Percentiles rank a stretch among this genome's conserved stretches.
Conservation (phyloP, 2,888 invertebrate species). For the Chalcis sispes region DNA sequence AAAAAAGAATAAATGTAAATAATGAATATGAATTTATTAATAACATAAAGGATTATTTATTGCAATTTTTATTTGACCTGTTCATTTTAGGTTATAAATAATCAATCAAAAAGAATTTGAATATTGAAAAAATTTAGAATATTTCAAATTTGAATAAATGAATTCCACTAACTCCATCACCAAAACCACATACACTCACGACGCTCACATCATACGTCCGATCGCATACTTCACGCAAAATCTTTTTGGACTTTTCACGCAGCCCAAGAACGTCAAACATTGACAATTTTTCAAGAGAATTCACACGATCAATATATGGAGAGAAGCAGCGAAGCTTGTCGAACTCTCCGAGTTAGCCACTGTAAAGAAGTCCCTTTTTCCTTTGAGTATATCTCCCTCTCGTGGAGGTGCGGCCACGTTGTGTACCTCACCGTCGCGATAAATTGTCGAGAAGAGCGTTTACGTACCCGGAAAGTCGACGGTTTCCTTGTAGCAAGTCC, state of each 20-base stretch:
- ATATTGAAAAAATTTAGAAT: no score
- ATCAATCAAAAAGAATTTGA: no score
- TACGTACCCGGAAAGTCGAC: background rate
- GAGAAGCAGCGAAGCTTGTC: background rate
- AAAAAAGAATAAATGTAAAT: no score
- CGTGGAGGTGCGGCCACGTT: background rate
- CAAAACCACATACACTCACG: no score
- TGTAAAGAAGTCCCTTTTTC: background rate
- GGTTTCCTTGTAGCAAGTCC: constrained; percentile 19
- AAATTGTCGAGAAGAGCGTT: background rate
- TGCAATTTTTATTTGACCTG: no score
- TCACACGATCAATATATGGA: background rate
- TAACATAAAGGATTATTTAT: no score
- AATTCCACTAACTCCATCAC: no score
- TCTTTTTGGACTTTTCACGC: background rate
- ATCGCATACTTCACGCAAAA: no score
- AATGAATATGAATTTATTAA: no score
- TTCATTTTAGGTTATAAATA: no score
- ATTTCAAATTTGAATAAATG: no score
- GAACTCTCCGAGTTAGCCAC: background rate
- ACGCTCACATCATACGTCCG: no score
- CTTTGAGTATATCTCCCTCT: background rate
- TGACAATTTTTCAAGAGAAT: constrained; percentile 4
- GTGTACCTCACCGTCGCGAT: background rate
- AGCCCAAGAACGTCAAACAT: background rate